These are phyloP conservation scores for Orchesella cincta DNA, from an alignment of 1,140 invertebrate genomes.

Conservation along the genomic window DNA sequence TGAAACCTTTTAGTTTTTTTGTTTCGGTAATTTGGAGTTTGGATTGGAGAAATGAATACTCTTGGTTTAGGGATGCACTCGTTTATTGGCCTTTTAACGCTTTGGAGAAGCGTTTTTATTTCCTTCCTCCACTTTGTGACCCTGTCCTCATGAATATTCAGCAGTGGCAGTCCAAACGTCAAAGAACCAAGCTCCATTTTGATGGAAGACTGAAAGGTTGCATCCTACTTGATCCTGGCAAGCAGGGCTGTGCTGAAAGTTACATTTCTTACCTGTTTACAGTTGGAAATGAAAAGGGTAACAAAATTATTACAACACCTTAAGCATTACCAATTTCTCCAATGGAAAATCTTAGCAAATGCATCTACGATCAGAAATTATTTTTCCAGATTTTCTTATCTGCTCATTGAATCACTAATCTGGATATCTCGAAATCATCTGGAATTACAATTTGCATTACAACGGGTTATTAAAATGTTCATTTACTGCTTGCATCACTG, in stretches of 20 bases:
- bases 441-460: too few species aligned
- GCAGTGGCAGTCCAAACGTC: not conserved
- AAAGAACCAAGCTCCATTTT: not conserved
- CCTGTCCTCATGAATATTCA: conserved; percentile 13
- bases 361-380: too few species aligned
- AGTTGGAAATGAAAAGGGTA: not conserved
- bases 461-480: too few species aligned
- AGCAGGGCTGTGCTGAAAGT: not conserved
- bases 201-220: not conserved
- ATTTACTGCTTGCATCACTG: too few species aligned
- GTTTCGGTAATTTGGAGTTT: not conserved
- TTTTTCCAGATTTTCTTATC: too few species aligned
- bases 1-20: not conserved
- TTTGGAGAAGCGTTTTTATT: not conserved
- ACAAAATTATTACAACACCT: not conserved
- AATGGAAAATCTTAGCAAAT: too few species aligned
- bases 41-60: not conserved
- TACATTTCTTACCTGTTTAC: not conserved
- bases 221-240: not conserved
- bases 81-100: conserved; percentile 21
- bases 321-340: too few species aligned
- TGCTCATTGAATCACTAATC: too few species aligned
- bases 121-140: not conserved
- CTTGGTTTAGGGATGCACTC: too few species aligned
- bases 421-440: too few species aligned